Evolutionary conservation across 2,113 vertebrate species (phyloP).

Genomic region (Elaphurus davidianus): DNA sequence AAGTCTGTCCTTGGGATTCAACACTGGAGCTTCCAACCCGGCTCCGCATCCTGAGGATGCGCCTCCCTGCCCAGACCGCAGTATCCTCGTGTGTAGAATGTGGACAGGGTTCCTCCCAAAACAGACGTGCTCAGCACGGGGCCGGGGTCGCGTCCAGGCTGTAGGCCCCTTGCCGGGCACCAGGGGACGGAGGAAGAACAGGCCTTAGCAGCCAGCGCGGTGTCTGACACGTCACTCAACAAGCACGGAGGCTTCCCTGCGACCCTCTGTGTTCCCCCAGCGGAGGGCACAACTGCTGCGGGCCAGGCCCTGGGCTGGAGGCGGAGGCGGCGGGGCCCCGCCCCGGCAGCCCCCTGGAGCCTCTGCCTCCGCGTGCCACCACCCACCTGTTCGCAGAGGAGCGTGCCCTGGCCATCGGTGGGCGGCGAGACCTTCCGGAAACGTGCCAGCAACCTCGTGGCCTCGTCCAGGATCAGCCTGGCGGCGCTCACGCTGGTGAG

Average conservation of each 20-base stretch:
- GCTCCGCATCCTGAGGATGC: rapidly evolving
- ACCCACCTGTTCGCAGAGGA: slow-evolving; percentile 77
- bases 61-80: not conserved
- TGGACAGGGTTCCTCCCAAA: not conserved
- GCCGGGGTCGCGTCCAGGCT: rapidly evolving
- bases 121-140: rapidly evolving
- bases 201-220: rapidly evolving
- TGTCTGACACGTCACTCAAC: rapidly evolving
- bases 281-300: not conserved
- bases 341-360: not conserved
- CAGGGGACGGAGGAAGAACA: not conserved
- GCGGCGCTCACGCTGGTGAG: slow-evolving; percentile 79
- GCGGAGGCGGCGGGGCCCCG: rapidly evolving
- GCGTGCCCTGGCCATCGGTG: slow-evolving; percentile 47
- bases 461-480: slow-evolving; percentile 90
- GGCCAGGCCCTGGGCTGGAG: not conserved
- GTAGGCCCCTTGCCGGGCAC: not conserved
- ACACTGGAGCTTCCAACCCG: not conserved
- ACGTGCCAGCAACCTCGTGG: slow-evolving; percentile 87
- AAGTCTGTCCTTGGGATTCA: not conserved
- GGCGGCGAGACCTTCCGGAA: slow-evolving; percentile 94
- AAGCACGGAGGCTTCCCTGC: rapidly evolving
- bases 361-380: not conserved
- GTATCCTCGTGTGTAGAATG: rapidly evolving
- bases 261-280: not conserved